Base-by-base conservation (phyloP, 2,113 vertebrate species). In the Bambusicola thoracicus region DNA sequence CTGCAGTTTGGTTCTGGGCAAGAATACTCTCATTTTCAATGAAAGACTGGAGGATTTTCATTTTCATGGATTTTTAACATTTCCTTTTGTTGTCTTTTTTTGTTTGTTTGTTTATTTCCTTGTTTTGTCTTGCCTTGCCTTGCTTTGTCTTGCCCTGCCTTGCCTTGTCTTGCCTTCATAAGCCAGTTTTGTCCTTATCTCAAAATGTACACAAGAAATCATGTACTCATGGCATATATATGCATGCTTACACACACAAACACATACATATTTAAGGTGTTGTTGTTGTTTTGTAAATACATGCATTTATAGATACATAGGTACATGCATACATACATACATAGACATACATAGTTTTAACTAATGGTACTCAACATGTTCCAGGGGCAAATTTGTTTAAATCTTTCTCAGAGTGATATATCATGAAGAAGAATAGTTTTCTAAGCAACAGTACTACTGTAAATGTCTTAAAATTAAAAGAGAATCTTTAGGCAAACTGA, bases 391-490 rank as follows among this genome's bases (percentile, higher is more conserved):
- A 81, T 65, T 46, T 0, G 0, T 82, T 85, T 11, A 67, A 87
- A 73, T 55, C 12, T 81, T 91, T 87, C 41, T 73, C 88, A 41
- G 80, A 11, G 13, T 80, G 49, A 38, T 62, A 74, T 5, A 4
- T 36, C 30, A 93, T 81, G 38, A 83, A 61, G 74, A 88, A 67
- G 13, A 66, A 36, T 56, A 61, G 4, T 10, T 90, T 69, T 94
- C 24, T 84, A 55, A 87, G 30, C 43, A 87, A 66, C 25, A 67
- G 55, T 77, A 56, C 43, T 63, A 72, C 40, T 76, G 32, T 48
- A 94, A 92, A 86, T 72, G 27, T 61, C 65, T 91, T 53, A 44
- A 91, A 91, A 95, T 80, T 83, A 94, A 92, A 88, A 56, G 46
- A 81, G 53, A 74, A 78, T 20, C 55, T 93, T 78, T 43, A 8